Evolutionary conservation across 2,797 vertebrate species (phyloP), one percentile per base, ranked within the genome.

Genomic region (Phylloscopus collybita): DNA sequence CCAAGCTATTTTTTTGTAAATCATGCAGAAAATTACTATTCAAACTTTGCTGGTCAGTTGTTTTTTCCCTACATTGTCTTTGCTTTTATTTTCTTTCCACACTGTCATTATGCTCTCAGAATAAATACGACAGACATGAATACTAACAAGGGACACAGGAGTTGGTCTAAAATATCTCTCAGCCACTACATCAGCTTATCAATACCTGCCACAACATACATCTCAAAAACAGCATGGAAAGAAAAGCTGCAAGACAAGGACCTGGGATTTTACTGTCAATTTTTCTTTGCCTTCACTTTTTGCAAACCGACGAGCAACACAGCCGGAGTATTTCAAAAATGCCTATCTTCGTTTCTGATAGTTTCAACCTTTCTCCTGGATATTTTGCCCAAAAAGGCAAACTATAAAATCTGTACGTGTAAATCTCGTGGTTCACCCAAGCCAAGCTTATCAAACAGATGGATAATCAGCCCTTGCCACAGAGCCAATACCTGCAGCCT

Each of bases 81-180:
- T 64, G 88, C 45, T 80, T 47, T 65, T 69, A 62, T 74, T 90
- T 90, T 51, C 75, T 72, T 88, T 76, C 86, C 81, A 72, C 67
- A 38, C 83, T 88, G 49, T 86, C 78, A 30, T 92, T 88, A 61
- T 69, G 71, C 61, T 95, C 93, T 78, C 83, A 90, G 67, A 92
- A 84, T 79, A 91, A 95, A 66, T 70, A 85, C 22, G 47, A 88
- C 80, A 92, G 93, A 69, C 88, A 62, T 82, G 86, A 95, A 92
- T 93, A 74, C 86, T 92, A 93, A 92, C 78, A 86, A 85, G 67
- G 23, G 25, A 62, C 80, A 61, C 72, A 90, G 79, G 76, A 88
- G 90, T 76, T 78, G 78, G 50, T 85, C 83, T 95, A 38, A 90
- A 82, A 81, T 40, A 73, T 47, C 91, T 61, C 49, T 61, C 67